These are phyloP conservation scores for Syndactyla subalaris DNA, from an alignment of 2,797 vertebrate species.

Conservation along the genomic window DNA sequence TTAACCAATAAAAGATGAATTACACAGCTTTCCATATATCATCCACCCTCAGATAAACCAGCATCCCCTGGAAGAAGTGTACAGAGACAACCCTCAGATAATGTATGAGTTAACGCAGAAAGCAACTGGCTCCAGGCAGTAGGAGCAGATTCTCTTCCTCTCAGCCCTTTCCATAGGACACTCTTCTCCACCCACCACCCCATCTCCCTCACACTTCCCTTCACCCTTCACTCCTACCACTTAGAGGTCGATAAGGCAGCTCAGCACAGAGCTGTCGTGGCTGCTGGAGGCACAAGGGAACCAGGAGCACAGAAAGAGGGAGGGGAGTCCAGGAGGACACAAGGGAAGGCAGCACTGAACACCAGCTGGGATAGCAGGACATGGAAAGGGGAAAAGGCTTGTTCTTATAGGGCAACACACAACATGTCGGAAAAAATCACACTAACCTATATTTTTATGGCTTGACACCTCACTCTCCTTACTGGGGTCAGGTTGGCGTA, in stretches of 20 bases:
- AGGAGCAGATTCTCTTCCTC: not conserved
- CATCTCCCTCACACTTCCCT: not conserved
- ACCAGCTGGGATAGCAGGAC: not conserved
- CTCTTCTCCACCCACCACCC: not conserved
- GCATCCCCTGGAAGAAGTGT: not conserved
- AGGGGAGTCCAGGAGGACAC: accelerated
- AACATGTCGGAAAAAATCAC: not conserved
- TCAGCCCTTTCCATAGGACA: not conserved
- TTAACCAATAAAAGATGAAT: not conserved
- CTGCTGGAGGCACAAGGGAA: not conserved
- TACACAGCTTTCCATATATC: not conserved
- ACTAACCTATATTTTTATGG: not conserved
- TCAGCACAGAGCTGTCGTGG: not conserved
- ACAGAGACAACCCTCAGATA: not conserved
- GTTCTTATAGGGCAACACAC: accelerated
- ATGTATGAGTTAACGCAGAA: not conserved
- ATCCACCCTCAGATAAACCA: not conserved
- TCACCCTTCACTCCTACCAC: not conserved
- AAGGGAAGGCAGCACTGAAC: not conserved
- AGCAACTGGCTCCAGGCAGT: not conserved
- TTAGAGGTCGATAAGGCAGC: not conserved
- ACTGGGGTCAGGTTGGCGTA: not conserved
- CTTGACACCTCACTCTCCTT: not conserved
- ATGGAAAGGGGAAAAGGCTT: not conserved
- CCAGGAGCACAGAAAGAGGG: accelerated